Evolutionary conservation across 2,888 invertebrate species (phyloP).

Genomic region (Lasiommata megera): DNA sequence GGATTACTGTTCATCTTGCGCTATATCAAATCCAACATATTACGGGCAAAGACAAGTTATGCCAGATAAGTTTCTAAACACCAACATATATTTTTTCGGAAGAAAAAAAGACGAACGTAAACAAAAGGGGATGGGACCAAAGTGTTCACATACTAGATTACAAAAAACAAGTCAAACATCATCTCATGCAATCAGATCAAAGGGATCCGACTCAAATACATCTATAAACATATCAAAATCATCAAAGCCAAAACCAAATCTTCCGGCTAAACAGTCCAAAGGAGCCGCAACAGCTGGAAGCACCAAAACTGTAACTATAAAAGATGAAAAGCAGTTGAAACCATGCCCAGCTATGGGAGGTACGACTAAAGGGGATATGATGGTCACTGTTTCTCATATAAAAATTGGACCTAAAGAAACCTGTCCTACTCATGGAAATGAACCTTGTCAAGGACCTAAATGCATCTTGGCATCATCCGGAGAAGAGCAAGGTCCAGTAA

Average conservation of each 20-base stretch:
- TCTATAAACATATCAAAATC: constrained; percentile 5
- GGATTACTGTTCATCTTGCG: constrained; percentile 39
- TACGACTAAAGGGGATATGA: constrained; percentile 51
- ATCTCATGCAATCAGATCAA: constrained; percentile 28
- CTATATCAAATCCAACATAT: constrained; percentile 35
- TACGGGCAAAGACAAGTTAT: constrained; percentile 29
- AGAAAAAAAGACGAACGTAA: constrained; percentile 45
- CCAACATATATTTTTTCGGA: constrained; percentile 61
- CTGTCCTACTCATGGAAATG: constrained; percentile 56
- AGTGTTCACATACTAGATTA: constrained; percentile 34
- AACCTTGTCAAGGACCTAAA: constrained; percentile 61
- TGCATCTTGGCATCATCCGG: constrained; percentile 50
- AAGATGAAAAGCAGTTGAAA: constrained; percentile 42
- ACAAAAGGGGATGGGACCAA: constrained; percentile 56
- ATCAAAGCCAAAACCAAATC: constrained; percentile 22
- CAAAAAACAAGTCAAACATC: constrained; percentile 35
- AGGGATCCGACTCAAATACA: constrained; percentile 3
- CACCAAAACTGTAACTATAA: constrained; percentile 56
- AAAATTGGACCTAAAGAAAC: constrained; percentile 56
- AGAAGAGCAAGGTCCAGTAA: constrained; percentile 55
- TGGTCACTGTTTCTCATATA: constrained; percentile 64
- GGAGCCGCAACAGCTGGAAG: constrained; percentile 40
- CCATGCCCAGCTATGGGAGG: constrained; percentile 43
- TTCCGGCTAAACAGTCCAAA: constrained; percentile 21
- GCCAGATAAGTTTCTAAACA: constrained; percentile 36